phyloP scores from a whole-genome alignment of 2,888 invertebrate species.

The Heteromyza rotundicornis region DNA sequence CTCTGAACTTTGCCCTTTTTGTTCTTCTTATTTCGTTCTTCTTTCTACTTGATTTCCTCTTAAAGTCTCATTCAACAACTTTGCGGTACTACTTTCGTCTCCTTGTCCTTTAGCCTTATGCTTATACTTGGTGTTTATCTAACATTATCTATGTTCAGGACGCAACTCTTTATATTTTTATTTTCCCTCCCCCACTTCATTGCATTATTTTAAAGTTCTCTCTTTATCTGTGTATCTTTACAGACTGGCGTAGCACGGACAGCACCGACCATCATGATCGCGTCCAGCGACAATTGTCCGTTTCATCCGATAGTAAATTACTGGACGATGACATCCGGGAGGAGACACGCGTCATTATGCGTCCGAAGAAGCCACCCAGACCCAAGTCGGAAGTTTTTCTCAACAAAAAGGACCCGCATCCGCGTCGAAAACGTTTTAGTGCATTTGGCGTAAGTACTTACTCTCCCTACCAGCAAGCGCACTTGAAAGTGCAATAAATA shows the following conservation, averaged over 20 bases:
- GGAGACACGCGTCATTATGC: conserved; percentile 85
- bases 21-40: no score
- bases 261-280: conserved; percentile 78
- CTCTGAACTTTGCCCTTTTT: no score
- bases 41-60: no score
- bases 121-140: no score
- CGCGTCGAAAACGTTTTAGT: conserved; percentile 90
- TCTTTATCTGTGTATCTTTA: conserved; percentile 45
- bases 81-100: no score
- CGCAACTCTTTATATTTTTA: background rate
- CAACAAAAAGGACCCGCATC: conserved; percentile 74
- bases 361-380: conserved; percentile 90
- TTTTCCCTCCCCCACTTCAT: no score
- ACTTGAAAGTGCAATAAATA: conserved; percentile 2
- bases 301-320: conserved; percentile 90
- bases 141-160: background rate
- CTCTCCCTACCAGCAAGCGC: background rate
- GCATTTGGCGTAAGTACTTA: conserved; percentile 87
- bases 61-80: no score
- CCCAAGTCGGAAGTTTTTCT: conserved; percentile 96
- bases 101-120: no score
- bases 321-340: conserved; percentile 89
- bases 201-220: conserved; percentile 23
- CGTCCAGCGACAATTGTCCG: conserved; percentile 87
- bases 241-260: conserved; percentile 75